Evolutionary conservation across 2,888 invertebrate species (phyloP).

Genomic region (Terebella lapidaria): DNA sequence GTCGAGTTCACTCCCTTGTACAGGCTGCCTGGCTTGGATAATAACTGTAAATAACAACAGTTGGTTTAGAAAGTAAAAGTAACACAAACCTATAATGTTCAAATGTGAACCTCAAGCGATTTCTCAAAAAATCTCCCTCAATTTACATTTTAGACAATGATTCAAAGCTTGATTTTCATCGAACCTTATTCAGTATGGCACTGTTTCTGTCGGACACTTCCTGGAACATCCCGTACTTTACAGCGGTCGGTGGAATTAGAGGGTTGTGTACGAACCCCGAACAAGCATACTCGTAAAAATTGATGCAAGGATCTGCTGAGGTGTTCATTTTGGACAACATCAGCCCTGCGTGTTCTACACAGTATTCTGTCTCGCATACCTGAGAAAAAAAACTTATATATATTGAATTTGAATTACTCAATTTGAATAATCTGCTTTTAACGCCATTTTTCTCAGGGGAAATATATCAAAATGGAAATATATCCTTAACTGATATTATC

Average conservation of each 20-base stretch:
- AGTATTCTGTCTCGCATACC: conserved; percentile 29
- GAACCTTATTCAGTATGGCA: conserved; percentile 31
- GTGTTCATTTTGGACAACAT: conserved; percentile 37
- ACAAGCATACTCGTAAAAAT: conserved; percentile 45
- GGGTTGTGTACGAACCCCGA: conserved; percentile 34
- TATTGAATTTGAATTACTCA: too few relatives aligned
- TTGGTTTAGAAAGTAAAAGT: neutral
- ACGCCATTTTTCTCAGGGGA: too few relatives aligned
- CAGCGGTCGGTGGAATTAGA: conserved; percentile 31
- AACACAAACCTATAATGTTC: neutral
- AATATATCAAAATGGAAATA: too few relatives aligned
- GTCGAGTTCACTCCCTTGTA: conserved; percentile 31
- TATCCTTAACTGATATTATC: too few relatives aligned
- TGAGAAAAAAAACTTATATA: conserved; percentile 19
- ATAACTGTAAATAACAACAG: conserved; percentile 22
- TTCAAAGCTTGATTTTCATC: too few relatives aligned
- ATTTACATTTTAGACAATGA: too few relatives aligned
- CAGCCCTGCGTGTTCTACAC: conserved; percentile 33
- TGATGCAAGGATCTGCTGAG: conserved; percentile 35
- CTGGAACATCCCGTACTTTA: conserved; percentile 32
- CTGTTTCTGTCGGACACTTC: conserved; percentile 29
- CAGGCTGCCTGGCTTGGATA: conserved; percentile 21
- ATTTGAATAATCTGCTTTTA: too few relatives aligned
- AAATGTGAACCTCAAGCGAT: too few relatives aligned
- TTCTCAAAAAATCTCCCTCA: too few relatives aligned